Evolutionary conservation across 2,888 invertebrate genomes (phyloP), one percentile per base, ranked within the genome.

Genomic region (Eupsilia transversa): DNA sequence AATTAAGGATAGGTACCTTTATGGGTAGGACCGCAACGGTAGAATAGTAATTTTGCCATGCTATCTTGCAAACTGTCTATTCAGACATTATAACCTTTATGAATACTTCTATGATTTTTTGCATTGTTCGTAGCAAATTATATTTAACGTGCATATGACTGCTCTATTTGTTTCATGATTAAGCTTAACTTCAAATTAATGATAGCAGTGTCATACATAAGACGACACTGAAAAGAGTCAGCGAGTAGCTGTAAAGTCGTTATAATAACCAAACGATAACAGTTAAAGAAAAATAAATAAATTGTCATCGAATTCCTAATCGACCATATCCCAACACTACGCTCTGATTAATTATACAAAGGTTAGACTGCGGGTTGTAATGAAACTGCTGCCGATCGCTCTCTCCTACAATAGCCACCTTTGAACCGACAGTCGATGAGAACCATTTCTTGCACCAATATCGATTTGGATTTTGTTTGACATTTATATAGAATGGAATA

Each of bases 341-440:
- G 20, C 41, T 74, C 69, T 85, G 87, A 87, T 87, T 87, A 87
- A 87, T 87, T 88, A 87, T 88, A 88, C 84, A 87, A 72, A 77
- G 71, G 61, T 72, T 72, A 82, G 77, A 74, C 73, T 79, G 78
- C 17, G 77, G 81, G 73, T 72, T 80, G 74, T 88, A 87, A 87
- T 87, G 87, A 88, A 88, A 87, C 80, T 79, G 82, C 75, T 82
- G 88, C 83, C 82, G 83, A 88, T 80, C 76, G 85, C 54, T 80
- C 84, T 77, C 59, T 23, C 43, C 72, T 79, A 82, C 79, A 80
- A 86, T 81, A 73, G 77, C 75, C 79, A 82, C 88, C 85, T 83
- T 78, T 69, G 85, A 83, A 82, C 82, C 63, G 33, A 60, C 41
- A 68, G 77, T 79, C 83, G 83, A 87, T 87, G 85, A 74, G 49